These are phyloP conservation scores for Galaxea fascicularis DNA, from an alignment of 92 coral and sea anemone species.

Conservation along the genomic window DNA sequence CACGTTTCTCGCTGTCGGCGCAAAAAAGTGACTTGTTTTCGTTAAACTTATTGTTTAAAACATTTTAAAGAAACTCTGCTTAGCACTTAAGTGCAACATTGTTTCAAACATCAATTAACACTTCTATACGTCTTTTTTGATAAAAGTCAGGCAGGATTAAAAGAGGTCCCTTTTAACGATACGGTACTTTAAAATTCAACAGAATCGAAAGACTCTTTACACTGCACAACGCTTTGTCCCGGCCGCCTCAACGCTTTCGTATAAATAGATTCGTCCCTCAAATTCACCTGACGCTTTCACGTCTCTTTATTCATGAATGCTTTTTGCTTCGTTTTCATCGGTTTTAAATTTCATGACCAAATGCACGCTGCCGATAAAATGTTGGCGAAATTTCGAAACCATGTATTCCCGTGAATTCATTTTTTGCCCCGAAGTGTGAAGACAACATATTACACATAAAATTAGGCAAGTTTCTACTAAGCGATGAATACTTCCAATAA, in stretches of 20 bases:
- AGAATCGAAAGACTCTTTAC: background rate
- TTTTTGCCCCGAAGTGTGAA: too few species aligned
- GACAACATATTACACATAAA: too few species aligned
- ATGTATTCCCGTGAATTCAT: background rate
- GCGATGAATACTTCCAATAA: too few species aligned
- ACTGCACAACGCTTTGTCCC: background rate
- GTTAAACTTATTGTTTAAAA: slow-evolving; percentile 7
- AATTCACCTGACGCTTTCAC: background rate
- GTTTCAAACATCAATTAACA: slow-evolving; percentile 33
- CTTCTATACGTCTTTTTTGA: slow-evolving; percentile 13
- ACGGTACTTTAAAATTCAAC: slow-evolving; percentile 35
- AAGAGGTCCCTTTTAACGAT: background rate
- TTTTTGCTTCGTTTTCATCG: background rate
- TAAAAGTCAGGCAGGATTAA: slow-evolving; percentile 27
- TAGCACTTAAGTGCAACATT: slow-evolving; percentile 28
- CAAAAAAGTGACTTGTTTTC: background rate
- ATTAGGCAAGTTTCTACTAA: too few species aligned
- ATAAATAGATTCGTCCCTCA: slow-evolving; percentile 8
- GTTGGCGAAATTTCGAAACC: background rate
- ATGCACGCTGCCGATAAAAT: background rate
- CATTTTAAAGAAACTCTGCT: slow-evolving; percentile 22
- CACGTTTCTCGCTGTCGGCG: background rate
- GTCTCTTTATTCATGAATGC: background rate
- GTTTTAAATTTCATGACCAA: background rate
- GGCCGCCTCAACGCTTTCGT: background rate